A percentile compares a stretch with the other conserved stretches of the same genome.
Evolutionary conservation across 2,113 vertebrate genomes (phyloP).

Genomic region (Chaetodon trifascialis): DNA sequence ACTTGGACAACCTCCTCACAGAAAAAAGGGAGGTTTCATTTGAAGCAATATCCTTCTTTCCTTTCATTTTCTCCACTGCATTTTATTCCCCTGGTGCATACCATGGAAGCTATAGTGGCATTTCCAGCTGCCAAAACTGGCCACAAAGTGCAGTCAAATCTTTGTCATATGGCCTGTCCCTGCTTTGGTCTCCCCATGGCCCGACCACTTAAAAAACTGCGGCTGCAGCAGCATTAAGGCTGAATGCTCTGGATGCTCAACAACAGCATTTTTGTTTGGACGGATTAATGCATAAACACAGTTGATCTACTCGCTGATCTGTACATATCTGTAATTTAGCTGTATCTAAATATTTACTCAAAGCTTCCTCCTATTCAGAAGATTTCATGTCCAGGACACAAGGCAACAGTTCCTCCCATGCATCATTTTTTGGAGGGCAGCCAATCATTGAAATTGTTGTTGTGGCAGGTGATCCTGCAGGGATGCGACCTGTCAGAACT

Average conservation of each 20-base stretch:
- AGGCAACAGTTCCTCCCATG: constrained; percentile 20
- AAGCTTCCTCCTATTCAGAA: constrained; percentile 65
- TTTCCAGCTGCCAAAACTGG: constrained; percentile 67
- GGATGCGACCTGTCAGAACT: constrained; percentile 14
- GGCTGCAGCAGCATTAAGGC: constrained; percentile 28
- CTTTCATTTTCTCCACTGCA: constrained; percentile 53
- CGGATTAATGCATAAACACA: constrained; percentile 32
- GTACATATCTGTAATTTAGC: constrained; percentile 48
- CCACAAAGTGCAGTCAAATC: constrained; percentile 74
- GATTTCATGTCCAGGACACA: constrained; percentile 42
- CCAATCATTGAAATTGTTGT: constrained; percentile 40
- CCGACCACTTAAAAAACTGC: constrained; percentile 42
- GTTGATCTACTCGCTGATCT: constrained; percentile 45
- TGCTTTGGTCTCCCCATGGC: constrained; percentile 29
- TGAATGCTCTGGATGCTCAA: constrained; percentile 29
- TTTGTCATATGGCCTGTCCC: constrained; percentile 63
- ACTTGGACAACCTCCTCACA: constrained; percentile 21
- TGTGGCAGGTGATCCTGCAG: constrained; percentile 37
- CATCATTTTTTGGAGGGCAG: constrained; percentile 28
- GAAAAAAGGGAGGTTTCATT: constrained; percentile 52
- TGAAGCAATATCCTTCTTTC: constrained; percentile 53
- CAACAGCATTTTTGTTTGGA: constrained; percentile 33
- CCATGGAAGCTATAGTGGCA: constrained; percentile 46
- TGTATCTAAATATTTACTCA: constrained; percentile 66
- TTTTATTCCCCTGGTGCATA: constrained; percentile 57